Evolutionary conservation across 1,140 invertebrate species (phyloP).

Genomic region (Papilio helenus): DNA sequence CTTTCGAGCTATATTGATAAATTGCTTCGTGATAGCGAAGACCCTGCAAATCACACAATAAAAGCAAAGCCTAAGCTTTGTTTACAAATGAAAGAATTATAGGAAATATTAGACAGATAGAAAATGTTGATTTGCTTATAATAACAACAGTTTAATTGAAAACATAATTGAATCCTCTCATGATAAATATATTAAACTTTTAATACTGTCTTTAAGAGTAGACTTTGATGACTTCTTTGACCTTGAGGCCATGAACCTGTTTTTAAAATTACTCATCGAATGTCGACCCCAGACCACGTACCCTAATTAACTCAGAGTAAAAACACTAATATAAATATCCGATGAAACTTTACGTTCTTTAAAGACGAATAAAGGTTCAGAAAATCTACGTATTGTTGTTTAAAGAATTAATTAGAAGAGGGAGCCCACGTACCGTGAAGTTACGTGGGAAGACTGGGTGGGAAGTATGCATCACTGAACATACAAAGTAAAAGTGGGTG

Average conservation of each 20-base stretch:
- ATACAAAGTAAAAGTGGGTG: constrained; percentile 4
- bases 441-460: constrained; percentile 13
- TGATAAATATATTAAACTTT: background rate
- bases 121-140: background rate
- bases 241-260: background rate
- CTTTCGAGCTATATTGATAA: constrained; percentile 24
- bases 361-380: background rate
- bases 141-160: background rate
- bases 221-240: too few relatives aligned
- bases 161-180: background rate
- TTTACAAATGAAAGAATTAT: background rate
- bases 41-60: constrained; percentile 35
- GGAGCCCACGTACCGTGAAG: background rate
- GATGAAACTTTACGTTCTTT: background rate
- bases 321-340: background rate
- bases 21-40: constrained; percentile 25
- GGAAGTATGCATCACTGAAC: constrained; percentile 10
- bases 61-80: constrained; percentile 18
- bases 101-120: background rate
- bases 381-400: background rate
- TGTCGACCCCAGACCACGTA: background rate
- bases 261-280: background rate
- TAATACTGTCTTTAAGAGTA: background rate
- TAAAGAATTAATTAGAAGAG: constrained; percentile 9
- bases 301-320: background rate